Conservation (phyloP, 1,140 invertebrate genomes). For the Orius laevigatus region DNA sequence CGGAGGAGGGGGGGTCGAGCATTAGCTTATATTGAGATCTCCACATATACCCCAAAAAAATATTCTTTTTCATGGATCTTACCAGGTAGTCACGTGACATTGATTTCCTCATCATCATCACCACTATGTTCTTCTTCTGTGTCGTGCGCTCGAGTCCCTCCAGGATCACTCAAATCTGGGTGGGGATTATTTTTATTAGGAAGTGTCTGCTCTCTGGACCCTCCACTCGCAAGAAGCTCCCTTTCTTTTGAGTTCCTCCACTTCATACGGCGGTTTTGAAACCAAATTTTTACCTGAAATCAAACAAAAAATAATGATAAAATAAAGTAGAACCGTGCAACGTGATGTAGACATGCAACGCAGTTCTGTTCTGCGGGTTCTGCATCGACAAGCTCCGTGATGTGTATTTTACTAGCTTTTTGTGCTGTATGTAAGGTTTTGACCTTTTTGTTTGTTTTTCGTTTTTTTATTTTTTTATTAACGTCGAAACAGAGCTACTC, state of each 20-base stretch:
- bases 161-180: constrained; percentile 84
- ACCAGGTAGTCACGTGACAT: constrained; percentile 19
- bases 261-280: constrained; percentile 91
- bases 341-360: too few species aligned
- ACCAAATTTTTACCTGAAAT: constrained; percentile 88
- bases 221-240: constrained; percentile 79
- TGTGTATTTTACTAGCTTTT: too few species aligned
- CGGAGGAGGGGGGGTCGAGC: too few species aligned
- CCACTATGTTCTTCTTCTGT: background rate
- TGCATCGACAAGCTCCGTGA: too few species aligned
- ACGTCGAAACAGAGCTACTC: too few species aligned
- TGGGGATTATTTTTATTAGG: constrained; percentile 95
- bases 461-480: too few species aligned
- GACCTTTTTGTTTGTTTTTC: too few species aligned
- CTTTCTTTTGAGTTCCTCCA: constrained; percentile 95
- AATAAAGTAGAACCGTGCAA: background rate
- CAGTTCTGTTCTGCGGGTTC: too few species aligned
- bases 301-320: constrained; percentile 16
- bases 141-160: constrained; percentile 22
- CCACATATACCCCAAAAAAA: background rate
- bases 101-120: constrained; percentile 21
- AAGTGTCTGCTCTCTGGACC: constrained; percentile 83
- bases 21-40: too few species aligned
- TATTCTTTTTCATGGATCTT: background rate
- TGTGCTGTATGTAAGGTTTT: too few species aligned